These are phyloP conservation scores for Bombus superbus DNA, from an alignment of 1,140 invertebrate species.

Conservation along the genomic window DNA sequence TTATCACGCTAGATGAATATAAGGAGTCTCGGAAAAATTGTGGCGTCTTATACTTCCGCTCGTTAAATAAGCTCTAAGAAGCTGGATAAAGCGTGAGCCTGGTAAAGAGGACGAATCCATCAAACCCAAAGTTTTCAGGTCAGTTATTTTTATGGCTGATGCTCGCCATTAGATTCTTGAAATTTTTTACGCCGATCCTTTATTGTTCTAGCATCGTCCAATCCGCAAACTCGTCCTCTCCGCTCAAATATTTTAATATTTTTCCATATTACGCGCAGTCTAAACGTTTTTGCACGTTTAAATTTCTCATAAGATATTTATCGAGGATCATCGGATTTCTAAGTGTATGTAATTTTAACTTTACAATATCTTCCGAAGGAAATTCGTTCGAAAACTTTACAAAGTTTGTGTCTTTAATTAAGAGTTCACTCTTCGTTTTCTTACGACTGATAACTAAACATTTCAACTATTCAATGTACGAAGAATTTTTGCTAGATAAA, in stretches of 20 bases:
- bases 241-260: no score
- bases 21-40: background rate
- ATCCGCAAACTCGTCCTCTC: background rate
- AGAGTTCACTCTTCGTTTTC: background rate
- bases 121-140: conserved; percentile 33
- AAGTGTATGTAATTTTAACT: no score
- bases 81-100: background rate
- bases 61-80: conserved; percentile 24
- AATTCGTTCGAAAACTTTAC: background rate
- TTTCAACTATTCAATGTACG: background rate
- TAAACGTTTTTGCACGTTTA: no score
- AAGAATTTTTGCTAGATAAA: background rate
- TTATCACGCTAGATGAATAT: background rate
- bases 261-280: no score
- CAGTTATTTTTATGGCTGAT: conserved; percentile 20
- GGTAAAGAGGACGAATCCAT: conserved; percentile 24
- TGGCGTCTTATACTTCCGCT: background rate
- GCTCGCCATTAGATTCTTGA: conserved; percentile 1
- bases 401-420: background rate
- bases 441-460: background rate
- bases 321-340: no score
- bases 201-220: no score
- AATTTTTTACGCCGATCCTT: background rate
- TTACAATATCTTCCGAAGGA: no score
- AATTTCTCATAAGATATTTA: no score